phyloP scores from a whole-genome alignment of 2,113 vertebrate genomes.

The Osmerus mordax region DNA sequence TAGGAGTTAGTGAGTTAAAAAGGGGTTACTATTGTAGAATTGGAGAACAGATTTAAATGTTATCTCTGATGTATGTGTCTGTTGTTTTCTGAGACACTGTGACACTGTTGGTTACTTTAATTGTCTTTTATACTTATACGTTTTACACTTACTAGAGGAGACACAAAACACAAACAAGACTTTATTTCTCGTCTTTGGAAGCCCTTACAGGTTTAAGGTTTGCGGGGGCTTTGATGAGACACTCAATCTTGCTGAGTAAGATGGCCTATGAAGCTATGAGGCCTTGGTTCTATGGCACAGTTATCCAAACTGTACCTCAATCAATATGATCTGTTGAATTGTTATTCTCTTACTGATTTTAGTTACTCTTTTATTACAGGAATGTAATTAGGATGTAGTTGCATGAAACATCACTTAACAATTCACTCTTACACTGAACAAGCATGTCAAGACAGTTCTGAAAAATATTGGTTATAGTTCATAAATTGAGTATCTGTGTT shows the following conservation, averaged over 20 bases:
- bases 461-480: background rate
- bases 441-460: background rate
- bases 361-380: too few relatives aligned
- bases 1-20: conserved; percentile 24
- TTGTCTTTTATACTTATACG: conserved; percentile 37
- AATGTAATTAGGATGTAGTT: too few relatives aligned
- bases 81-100: conserved; percentile 40
- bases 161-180: conserved; percentile 32
- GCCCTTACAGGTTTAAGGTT: conserved; percentile 36
- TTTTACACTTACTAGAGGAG: conserved; percentile 14
- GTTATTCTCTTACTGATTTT: too few relatives aligned
- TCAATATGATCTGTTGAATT: too few relatives aligned
- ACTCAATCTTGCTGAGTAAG: conserved; percentile 26
- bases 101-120: conserved; percentile 30
- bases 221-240: conserved; percentile 16
- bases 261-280: conserved; percentile 10
- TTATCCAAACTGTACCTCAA: too few relatives aligned
- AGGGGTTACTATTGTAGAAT: conserved; percentile 51
- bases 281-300: background rate
- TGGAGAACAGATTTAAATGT: conserved; percentile 13
- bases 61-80: conserved; percentile 36
- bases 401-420: too few relatives aligned
- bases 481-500: background rate
- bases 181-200: conserved; percentile 56
- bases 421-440: too few relatives aligned